phyloP scores from a whole-genome alignment of 2,113 vertebrate species.

The Sylvietta virens region DNA sequence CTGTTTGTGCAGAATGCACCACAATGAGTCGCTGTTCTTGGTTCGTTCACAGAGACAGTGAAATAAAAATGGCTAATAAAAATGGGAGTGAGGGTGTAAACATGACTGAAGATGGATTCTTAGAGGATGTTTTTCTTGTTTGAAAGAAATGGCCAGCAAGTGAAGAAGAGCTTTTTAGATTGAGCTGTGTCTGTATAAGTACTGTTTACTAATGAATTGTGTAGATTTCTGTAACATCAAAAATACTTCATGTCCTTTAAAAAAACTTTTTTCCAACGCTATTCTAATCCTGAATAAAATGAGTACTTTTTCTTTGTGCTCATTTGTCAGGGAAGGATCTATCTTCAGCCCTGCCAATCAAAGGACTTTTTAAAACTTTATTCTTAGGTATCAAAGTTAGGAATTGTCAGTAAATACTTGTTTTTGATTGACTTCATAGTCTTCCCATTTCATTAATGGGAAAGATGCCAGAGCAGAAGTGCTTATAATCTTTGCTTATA shows the following conservation, averaged over 20 bases:
- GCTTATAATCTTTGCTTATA: background rate
- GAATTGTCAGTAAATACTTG: background rate
- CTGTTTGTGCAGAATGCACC: background rate
- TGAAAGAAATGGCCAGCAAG: background rate
- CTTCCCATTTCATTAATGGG: background rate
- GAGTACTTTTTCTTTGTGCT: background rate
- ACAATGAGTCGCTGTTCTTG: background rate
- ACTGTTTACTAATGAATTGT: background rate
- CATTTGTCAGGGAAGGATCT: background rate
- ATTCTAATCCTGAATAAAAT: background rate
- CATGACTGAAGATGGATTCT: background rate
- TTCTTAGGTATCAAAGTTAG: background rate
- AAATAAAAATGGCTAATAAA: background rate
- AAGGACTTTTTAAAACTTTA: background rate
- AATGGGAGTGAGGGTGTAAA: background rate
- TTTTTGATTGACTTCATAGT: background rate
- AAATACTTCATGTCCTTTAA: background rate
- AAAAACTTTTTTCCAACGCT: background rate
- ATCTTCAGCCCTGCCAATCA: background rate
- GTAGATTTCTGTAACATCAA: background rate
- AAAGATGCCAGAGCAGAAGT: background rate
- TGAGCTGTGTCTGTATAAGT: background rate
- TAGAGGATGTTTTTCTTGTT: background rate
- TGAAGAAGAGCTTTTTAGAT: background rate
- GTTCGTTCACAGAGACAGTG: background rate